phyloP scores from a whole-genome alignment of 2,797 vertebrate species.

The Mastacembelus armatus region DNA sequence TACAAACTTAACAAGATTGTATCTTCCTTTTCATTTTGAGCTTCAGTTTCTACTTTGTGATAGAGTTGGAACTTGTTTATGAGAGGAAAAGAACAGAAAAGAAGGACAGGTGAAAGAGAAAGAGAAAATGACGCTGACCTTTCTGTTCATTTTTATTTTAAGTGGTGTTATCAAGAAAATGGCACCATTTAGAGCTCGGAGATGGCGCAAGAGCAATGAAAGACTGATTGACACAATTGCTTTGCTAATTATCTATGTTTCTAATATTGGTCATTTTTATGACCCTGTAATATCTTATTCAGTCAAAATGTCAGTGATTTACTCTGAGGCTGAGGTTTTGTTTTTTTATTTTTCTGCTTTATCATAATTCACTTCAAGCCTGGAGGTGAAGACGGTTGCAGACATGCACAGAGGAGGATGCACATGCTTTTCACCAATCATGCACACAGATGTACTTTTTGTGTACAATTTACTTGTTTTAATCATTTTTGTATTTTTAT shows the following conservation, averaged over 20 bases:
- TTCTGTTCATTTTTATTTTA: constrained; percentile 46
- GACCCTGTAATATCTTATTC: constrained; percentile 21
- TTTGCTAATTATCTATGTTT: constrained; percentile 52
- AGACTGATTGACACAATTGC: constrained; percentile 44
- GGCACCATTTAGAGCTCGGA: constrained; percentile 44
- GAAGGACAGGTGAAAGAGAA: constrained; percentile 23
- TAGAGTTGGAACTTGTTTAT: constrained; percentile 10
- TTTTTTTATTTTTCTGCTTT: constrained; percentile 24
- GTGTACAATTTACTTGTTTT: no score
- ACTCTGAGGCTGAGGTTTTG: constrained; percentile 15
- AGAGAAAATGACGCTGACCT: constrained; percentile 55
- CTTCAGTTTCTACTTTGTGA: neutral
- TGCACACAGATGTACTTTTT: no score
- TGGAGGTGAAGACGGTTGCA: no score
- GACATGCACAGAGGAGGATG: no score
- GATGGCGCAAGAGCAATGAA: constrained; percentile 19
- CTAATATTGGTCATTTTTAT: constrained; percentile 48
- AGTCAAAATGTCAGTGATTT: constrained; percentile 42
- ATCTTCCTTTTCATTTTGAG: neutral
- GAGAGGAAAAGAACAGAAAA: constrained; percentile 7
- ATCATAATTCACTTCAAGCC: neutral
- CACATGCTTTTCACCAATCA: no score
- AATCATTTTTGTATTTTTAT: no score
- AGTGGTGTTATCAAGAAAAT: constrained; percentile 64
- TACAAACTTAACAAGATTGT: neutral